These are phyloP conservation scores for Zeugodacus cucurbitae DNA, from an alignment of 1,140 invertebrate species.

Conservation along the genomic window DNA sequence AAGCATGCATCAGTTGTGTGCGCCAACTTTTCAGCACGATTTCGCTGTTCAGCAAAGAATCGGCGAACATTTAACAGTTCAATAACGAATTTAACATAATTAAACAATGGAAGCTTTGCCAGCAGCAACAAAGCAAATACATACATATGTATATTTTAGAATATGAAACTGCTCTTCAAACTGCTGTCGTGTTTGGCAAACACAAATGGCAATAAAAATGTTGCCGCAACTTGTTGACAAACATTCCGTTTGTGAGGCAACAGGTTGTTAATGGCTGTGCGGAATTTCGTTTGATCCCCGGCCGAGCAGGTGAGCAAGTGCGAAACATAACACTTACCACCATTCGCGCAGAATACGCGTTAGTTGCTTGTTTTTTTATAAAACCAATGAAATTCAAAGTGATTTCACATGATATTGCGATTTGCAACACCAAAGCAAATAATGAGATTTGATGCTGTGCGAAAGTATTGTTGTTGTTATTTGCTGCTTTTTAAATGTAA, in stretches of 20 bases:
- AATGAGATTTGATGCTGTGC: too few species aligned
- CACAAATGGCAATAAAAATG: background rate
- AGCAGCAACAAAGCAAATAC: background rate
- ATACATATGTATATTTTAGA: too few species aligned
- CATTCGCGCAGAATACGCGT: background rate
- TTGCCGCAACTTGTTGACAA: constrained; percentile 23
- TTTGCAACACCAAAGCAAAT: background rate
- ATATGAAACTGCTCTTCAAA: background rate
- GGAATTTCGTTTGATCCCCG: background rate
- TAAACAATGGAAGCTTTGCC: constrained; percentile 5
- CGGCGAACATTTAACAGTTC: constrained; percentile 14
- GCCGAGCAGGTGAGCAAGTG: background rate
- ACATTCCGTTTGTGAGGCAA: background rate
- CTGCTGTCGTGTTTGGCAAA: background rate
- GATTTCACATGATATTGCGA: background rate
- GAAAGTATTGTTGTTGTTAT: too few species aligned
- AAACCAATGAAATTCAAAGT: background rate
- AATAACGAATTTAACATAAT: constrained; percentile 5
- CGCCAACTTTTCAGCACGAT: constrained; percentile 17
- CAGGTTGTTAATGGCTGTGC: background rate
- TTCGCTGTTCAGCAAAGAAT: background rate
- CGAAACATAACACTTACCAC: constrained; percentile 2
- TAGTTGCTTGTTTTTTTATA: background rate
- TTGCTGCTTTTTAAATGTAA: background rate
- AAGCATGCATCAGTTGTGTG: background rate